Conservation (phyloP, 2,888 invertebrate species). For the Taphrorychus bicolor region DNA sequence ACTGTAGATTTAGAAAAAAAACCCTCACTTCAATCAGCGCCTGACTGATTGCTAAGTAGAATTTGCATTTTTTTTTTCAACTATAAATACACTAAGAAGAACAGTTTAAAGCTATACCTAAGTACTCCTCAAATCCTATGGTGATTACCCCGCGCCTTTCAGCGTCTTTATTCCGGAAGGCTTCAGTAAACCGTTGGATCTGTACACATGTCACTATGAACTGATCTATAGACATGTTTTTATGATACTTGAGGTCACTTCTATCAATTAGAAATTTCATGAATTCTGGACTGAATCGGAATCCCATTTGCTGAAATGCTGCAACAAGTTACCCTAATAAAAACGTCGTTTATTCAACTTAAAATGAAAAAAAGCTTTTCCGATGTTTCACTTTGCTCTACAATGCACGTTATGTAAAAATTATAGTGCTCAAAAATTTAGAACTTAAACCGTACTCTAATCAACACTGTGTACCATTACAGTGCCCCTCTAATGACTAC, state of each 20-base stretch:
- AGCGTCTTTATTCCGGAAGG: conserved; percentile 80
- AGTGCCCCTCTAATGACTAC: too few relatives aligned
- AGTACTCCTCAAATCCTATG: conserved; percentile 90
- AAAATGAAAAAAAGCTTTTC: neutral
- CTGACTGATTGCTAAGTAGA: too few relatives aligned
- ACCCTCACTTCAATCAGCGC: too few relatives aligned
- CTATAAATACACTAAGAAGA: conserved; percentile 55
- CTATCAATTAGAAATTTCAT: conserved; percentile 74
- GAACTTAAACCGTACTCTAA: too few relatives aligned
- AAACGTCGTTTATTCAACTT: neutral
- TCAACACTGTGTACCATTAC: too few relatives aligned
- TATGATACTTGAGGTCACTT: conserved; percentile 69
- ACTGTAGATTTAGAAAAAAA: conserved; percentile 10
- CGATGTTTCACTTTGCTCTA: neutral
- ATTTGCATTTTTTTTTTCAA: neutral
- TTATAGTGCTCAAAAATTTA: too few relatives aligned
- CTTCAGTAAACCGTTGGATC: conserved; percentile 87
- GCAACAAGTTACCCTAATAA: conserved; percentile 18
- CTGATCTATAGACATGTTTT: conserved; percentile 79
- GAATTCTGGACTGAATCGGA: conserved; percentile 81
- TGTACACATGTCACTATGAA: conserved; percentile 91
- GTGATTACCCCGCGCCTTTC: conserved; percentile 83
- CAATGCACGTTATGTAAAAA: too few relatives aligned
- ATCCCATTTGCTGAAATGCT: conserved; percentile 90
- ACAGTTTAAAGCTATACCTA: conserved; percentile 81